Evolutionary conservation across 2,888 invertebrate species (phyloP), one percentile per base, ranked within the genome.

Genomic region (Lepidochitona cinerea): DNA sequence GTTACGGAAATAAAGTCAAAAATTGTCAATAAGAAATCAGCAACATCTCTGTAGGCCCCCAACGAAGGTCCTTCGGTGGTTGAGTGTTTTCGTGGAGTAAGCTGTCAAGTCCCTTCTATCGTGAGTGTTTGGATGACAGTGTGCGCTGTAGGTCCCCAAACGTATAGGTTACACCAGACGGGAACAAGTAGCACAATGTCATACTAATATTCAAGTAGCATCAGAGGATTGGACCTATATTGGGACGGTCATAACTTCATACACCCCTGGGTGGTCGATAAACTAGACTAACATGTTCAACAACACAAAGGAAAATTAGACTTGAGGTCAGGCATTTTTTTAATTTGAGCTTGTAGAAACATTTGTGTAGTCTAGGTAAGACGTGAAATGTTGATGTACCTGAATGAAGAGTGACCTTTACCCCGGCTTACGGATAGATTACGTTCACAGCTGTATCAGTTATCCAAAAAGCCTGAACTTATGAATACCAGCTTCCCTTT

Each of bases 401-500:
- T 23, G 59, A 23, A 26, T 29, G 59, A 29, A 32, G 32, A 14
- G 23, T 32, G 59, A 59, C 59, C 59, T 26, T 23, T 59, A 26
- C 23, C 59, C 59, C 59, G 26, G 32, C 59, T 59, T 59, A 59
- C 26, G 32, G 59, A 59, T 59, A 59, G 59, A 59, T 59, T 59
- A 59, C 59, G 23, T 26, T 29, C 12, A 14, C 32, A 59, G 59
- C 59, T 59, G 59, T 59, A 18, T 59, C 59, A 26, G 26, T 26
- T 59, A 59, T 26, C 59, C 26, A 23, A 23, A 1, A 14, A 29
- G 29, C 59, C 59, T 59, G 59, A 4, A 32, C 29, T 26, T 29
- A 2, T 59, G 29, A 59, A 59, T 29, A 32, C 59, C 18, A 59
- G 23, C 3, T 1, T 29, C 12, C 26, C 32, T 2, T 4, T 1